phyloP scores from a whole-genome alignment of 2,113 vertebrate species.

The Siniperca chuatsi region DNA sequence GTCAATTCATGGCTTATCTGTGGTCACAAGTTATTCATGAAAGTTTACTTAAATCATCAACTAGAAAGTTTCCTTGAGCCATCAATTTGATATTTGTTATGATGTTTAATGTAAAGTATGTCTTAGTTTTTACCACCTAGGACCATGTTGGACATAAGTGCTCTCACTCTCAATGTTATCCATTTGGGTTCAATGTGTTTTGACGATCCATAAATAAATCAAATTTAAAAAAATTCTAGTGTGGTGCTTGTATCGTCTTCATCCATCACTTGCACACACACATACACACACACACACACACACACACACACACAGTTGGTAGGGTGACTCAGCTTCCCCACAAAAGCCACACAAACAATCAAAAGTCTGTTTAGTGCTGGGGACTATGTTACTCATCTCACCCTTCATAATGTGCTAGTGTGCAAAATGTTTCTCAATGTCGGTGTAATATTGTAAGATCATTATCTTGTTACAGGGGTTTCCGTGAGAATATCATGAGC shows the following conservation, averaged over 20 bases:
- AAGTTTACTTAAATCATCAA: not conserved
- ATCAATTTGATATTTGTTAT: not conserved
- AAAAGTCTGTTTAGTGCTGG: constrained; percentile 9
- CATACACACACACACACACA: not conserved
- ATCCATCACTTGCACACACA: not conserved
- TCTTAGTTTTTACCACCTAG: not conserved
- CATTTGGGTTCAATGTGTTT: not conserved
- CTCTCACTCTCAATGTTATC: not conserved
- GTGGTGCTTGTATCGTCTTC: not conserved
- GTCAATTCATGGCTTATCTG: not conserved
- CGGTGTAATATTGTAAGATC: constrained; percentile 74
- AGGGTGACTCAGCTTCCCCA: not conserved
- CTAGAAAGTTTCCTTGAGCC: too few species aligned
- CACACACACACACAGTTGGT: not conserved
- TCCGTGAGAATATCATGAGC: constrained; percentile 77
- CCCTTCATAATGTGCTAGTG: constrained; percentile 64
- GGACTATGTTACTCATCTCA: constrained; percentile 40
- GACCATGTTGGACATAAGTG: not conserved
- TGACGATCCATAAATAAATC: not conserved
- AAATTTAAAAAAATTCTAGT: too few species aligned
- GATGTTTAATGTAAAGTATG: not conserved
- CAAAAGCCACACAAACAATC: constrained; percentile 34
- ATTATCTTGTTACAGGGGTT: constrained; percentile 77
- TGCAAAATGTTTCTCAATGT: constrained; percentile 73
- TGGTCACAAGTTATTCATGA: not conserved